Percentiles rank a stretch among this genome's conserved stretches.
phyloP scores from a whole-genome alignment of 2,113 vertebrate genomes.

The Terrapene triunguis region DNA sequence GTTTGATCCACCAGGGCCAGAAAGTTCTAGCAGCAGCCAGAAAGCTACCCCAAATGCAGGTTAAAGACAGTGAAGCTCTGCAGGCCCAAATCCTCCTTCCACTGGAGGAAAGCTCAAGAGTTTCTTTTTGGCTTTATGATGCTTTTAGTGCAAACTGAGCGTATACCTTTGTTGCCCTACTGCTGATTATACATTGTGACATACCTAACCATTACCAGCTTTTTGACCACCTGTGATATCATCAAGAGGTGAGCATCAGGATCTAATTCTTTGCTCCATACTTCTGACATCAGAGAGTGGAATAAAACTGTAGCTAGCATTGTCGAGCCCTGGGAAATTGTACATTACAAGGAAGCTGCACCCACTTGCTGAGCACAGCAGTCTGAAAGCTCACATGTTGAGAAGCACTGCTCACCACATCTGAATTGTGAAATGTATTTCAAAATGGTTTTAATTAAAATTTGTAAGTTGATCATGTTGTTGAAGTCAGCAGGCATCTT shows the following conservation, averaged over 20 bases:
- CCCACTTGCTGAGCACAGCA: background rate
- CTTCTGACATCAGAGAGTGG: background rate
- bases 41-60: background rate
- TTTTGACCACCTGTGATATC: conserved; percentile 33
- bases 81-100: background rate
- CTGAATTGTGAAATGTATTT: conserved; percentile 52
- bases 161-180: conserved; percentile 23
- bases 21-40: background rate
- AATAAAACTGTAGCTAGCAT: conserved; percentile 36
- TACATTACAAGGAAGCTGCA: background rate
- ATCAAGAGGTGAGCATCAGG: background rate
- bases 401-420: conserved; percentile 21
- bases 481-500: conserved; percentile 13
- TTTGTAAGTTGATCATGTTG: background rate
- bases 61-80: background rate
- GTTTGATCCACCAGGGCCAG: background rate
- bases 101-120: background rate
- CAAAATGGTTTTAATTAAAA: conserved; percentile 54
- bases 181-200: conserved; percentile 35
- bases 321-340: conserved; percentile 21
- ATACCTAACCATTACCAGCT: conserved; percentile 1
- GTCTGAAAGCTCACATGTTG: background rate
- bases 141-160: background rate
- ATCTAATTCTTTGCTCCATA: background rate
- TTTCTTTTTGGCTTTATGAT: too few species aligned